Evolutionary conservation across 2,113 vertebrate genomes (phyloP).

Genomic region (Cryptotis parvus): DNA sequence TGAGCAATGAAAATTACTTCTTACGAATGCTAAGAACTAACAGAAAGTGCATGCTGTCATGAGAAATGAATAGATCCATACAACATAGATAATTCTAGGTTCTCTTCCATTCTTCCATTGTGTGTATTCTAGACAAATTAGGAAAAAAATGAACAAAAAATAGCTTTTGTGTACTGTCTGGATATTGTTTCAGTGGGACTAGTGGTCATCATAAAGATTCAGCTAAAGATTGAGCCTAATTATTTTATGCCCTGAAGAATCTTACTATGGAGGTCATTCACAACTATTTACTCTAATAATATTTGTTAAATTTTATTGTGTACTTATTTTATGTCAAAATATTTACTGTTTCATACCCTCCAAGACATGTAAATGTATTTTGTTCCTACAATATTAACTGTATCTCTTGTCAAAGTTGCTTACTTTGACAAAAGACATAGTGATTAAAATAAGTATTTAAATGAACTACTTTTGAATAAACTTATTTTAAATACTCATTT

Average conservation of each 20-base stretch:
- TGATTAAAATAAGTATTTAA: no score
- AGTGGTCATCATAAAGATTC: not conserved
- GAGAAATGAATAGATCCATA: not conserved
- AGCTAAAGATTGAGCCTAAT: not conserved
- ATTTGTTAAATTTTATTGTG: not conserved
- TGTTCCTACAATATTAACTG: not conserved
- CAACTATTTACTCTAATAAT: conserved; percentile 1
- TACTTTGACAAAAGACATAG: not conserved
- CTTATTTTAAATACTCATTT: not conserved
- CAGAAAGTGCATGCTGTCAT: not conserved
- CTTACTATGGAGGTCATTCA: not conserved
- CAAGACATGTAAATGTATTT: not conserved
- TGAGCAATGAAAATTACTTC: not conserved
- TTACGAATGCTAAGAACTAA: not conserved
- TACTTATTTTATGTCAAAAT: not conserved
- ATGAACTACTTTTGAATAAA: no score
- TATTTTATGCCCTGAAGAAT: not conserved
- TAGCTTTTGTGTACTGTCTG: not conserved
- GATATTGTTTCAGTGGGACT: not conserved
- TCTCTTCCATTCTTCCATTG: not conserved
- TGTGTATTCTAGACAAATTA: not conserved
- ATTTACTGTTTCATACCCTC: not conserved
- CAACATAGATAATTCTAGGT: no score
- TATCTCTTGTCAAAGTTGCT: conserved; percentile 9
- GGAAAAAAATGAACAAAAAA: not conserved